Conservation (phyloP, 2,797 vertebrate genomes). For the Melanotaenia trifasciata region DNA sequence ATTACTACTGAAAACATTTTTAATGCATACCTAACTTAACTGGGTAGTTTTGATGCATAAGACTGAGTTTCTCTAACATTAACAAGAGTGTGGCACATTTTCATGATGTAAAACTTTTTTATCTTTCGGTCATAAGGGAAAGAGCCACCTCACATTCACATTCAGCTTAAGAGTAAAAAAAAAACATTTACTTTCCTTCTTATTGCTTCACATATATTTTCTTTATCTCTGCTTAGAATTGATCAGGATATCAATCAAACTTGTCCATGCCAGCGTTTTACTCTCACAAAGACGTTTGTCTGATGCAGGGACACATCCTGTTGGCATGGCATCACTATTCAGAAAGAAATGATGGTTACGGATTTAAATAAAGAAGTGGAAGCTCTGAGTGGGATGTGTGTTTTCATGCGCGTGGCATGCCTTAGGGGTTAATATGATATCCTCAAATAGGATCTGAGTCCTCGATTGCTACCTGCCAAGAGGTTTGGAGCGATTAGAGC, state of each 20-base stretch:
- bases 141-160: constrained; percentile 14
- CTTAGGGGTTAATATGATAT: constrained; percentile 42
- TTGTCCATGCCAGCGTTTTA: not conserved
- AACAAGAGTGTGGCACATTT: constrained; percentile 13
- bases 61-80: constrained; percentile 7
- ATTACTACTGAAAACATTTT: no score
- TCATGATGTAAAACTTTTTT: constrained; percentile 24
- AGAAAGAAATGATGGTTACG: constrained; percentile 27
- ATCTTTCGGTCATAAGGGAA: not conserved
- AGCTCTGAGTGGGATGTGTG: constrained; percentile 28
- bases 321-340: constrained; percentile 44
- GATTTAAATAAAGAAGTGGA: constrained; percentile 28
- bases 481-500: constrained; percentile 44
- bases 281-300: constrained; percentile 31
- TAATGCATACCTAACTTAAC: not conserved
- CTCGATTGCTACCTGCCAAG: constrained; percentile 63
- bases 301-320: constrained; percentile 61
- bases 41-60: not conserved
- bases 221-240: constrained; percentile 37
- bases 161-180: not conserved
- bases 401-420: constrained; percentile 13
- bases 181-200: constrained; percentile 2
- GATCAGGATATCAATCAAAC: constrained; percentile 42
- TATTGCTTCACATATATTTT: constrained; percentile 35
- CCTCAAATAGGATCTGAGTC: constrained; percentile 53